These are phyloP conservation scores for Gymnocypris eckloni DNA, from an alignment of 2,797 vertebrate species.

Conservation along the genomic window DNA sequence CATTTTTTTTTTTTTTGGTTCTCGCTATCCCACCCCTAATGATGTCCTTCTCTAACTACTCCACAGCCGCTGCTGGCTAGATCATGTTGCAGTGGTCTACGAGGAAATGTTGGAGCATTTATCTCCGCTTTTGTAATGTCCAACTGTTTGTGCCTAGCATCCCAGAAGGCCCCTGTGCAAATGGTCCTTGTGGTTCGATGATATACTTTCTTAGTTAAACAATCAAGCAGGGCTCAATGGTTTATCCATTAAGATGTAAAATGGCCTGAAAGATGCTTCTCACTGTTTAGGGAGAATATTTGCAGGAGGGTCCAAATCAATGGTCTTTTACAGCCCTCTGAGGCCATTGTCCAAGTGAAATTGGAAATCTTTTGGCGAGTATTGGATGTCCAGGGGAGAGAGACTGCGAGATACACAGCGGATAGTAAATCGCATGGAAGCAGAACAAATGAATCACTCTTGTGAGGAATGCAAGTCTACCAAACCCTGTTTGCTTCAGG, in stretches of 20 bases:
- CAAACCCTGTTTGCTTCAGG: conserved; percentile 59
- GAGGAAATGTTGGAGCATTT: conserved; percentile 61
- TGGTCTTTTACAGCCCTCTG: conserved; percentile 67
- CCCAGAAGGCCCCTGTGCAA: conserved; percentile 66
- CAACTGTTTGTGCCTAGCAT: conserved; percentile 63
- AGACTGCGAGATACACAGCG: conserved; percentile 55
- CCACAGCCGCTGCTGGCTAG: not conserved
- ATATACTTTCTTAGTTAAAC: conserved; percentile 70
- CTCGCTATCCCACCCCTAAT: conserved; percentile 22
- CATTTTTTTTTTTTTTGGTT: not conserved
- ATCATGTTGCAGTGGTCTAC: conserved; percentile 40
- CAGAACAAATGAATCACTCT: conserved; percentile 64
- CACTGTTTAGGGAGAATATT: conserved; percentile 61
- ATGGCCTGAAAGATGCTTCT: conserved; percentile 67
- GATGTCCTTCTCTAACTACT: conserved; percentile 44
- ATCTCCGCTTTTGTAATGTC: conserved; percentile 60
- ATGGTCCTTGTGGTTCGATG: conserved; percentile 68
- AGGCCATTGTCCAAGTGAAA: conserved; percentile 67
- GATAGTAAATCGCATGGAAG: conserved; percentile 58
- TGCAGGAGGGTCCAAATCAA: conserved; percentile 69
- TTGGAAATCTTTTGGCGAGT: conserved; percentile 70
- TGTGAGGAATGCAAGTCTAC: conserved; percentile 60
- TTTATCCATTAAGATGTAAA: conserved; percentile 74
- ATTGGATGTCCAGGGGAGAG: conserved; percentile 63
- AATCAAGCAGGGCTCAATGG: conserved; percentile 74